phyloP scores from a whole-genome alignment of 2,888 invertebrate genomes.

The Nephrotoma guestfalica region DNA sequence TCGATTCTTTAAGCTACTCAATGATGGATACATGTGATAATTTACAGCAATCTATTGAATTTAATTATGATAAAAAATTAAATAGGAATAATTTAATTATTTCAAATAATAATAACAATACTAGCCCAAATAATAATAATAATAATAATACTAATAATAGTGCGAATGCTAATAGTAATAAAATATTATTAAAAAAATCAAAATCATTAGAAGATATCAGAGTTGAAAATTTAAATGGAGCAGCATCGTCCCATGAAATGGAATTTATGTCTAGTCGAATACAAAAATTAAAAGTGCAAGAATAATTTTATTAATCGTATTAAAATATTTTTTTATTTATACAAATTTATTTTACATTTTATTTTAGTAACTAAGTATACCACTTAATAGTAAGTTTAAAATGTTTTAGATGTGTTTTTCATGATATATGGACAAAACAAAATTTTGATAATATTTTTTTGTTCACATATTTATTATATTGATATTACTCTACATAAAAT shows the following conservation, averaged over 20 bases:
- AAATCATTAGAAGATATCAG: conserved; percentile 45
- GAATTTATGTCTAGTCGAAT: conserved; percentile 46
- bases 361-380: not conserved
- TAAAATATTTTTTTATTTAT: not conserved
- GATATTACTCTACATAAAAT: not conserved
- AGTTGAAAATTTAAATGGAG: conserved; percentile 28
- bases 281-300: conserved; percentile 45
- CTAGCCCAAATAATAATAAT: not conserved
- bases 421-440: not conserved
- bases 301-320: conserved; percentile 23
- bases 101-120: conserved; percentile 17
- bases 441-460: not conserved
- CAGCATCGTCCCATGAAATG: conserved; percentile 37
- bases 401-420: not conserved
- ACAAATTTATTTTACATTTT: not conserved
- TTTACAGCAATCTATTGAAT: not conserved
- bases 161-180: not conserved
- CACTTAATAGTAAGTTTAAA: not conserved
- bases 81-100: conserved; percentile 20
- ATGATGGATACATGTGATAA: conserved; percentile 16
- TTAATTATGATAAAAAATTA: conserved; percentile 14
- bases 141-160: not conserved
- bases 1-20: conserved; percentile 1
- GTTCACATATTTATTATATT: not conserved
- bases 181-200: conserved; percentile 37